Evolutionary conservation across 1,140 invertebrate species (phyloP), one percentile per base, ranked within the genome.

Genomic region (Drosophila dunni): DNA sequence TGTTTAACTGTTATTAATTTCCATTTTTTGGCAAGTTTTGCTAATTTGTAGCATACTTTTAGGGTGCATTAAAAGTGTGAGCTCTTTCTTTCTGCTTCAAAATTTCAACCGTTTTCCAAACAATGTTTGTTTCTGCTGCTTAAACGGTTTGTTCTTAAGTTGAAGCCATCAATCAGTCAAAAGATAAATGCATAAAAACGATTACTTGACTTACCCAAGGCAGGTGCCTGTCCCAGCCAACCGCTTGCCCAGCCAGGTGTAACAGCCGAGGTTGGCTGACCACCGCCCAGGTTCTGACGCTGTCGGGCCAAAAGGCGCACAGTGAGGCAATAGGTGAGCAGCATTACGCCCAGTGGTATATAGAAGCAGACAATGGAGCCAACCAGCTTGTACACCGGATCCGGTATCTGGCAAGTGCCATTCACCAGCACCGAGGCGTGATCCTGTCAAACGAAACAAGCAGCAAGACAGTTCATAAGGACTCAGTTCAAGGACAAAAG

Each of bases 321-420:
- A 0, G 98, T 99, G 56, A 98, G 94, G 3, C 97, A 95, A 88
- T 99, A 99, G 2, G 98, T 98, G 36, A 98, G 93, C 81, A 98
- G 93, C 98, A 99, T 99, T 50, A 99, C 97, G 7, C 96, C 94
- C 42, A 99, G 94, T 3, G 98, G 98, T 71, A 99, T 97, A 93
- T 98, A 98, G 93, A 99, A 99, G 76, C 97, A 98, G 77, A 98
- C 95, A 79, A 99, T 96, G 42, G 97, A 98, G 11, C 97, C 98
- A 78, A 98, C 97, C 66, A 98, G 94, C 91, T 98, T 97, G 94
- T 98, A 98, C 3, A 97, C 93, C 1, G 97, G 96, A 92, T 97
- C 96, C 0, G 97, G 97, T 82, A 97, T 97, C 92, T 97, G 96
- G 88, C 97, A 97, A 9, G 95, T 95, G 1, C 96, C 96, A 48